Evolutionary conservation across 1,140 invertebrate species (phyloP), one percentile per base, ranked within the genome.

Genomic region (Brachionus rubens): DNA sequence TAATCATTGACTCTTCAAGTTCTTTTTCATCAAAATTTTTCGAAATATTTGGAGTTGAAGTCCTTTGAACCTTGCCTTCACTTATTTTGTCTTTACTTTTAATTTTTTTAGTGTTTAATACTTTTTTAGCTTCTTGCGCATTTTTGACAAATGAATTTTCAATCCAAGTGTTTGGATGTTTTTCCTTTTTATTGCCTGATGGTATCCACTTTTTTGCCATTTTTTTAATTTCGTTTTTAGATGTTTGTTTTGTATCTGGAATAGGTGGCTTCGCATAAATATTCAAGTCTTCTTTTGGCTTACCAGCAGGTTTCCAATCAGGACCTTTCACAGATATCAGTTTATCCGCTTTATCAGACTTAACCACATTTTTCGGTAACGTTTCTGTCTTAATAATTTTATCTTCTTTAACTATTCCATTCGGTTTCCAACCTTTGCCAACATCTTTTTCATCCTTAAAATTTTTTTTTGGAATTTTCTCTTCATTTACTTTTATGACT

Each of bases 21-120:
- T 70, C 67, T 14, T 70, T 30, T 9, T 48, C 67, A 30, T 70
- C 67, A 33, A 50, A 19, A 26, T 65, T 65, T 24, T 65, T 65
- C 3, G 59, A 65, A 16, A 65, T 28, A 14, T 65, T 65, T 9
- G 59, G 59, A 24, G 59, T 65, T 24, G 59, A 65, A 24, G 59
- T 65, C 10, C 36, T 59, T 14, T 24, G 28, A 1, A 12, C 16
- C 12, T 46, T 41, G 5, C 36, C 56, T 36, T 62, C 33, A n/a
- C n/a, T n/a, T n/a, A n/a, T n/a, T n/a, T n/a, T n/a, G n/a, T n/a
- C n/a, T 46, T 46, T 46, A 7, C 2, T 10, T 46, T 46, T 46
- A 16, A 3, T 7, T 43, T 43, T 36, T 10, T 12, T 28, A 1
- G n/a, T 4, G 2, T 41, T 24, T 2, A 12, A 12, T 24, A 43